Conservation (phyloP, 2,888 invertebrate genomes). For the Cataglyphis livida region DNA sequence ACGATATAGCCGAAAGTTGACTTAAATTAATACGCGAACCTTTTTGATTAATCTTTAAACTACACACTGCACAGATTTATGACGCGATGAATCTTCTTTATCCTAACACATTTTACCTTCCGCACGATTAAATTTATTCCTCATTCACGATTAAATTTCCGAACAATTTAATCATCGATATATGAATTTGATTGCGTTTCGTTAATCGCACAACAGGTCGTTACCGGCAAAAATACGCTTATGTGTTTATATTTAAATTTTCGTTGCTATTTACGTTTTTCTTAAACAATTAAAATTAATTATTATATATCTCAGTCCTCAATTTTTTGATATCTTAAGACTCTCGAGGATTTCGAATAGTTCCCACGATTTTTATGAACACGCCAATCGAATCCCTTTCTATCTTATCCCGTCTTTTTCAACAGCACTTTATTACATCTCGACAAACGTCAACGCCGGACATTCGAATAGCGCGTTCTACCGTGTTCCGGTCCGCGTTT, state of each 20-base stretch:
- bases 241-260: background rate
- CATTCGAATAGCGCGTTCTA: slow-evolving; percentile 20
- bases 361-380: background rate
- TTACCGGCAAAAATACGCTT: background rate
- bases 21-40: slow-evolving; percentile 33
- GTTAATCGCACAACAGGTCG: background rate
- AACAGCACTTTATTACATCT: background rate
- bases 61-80: slow-evolving; percentile 28
- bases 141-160: slow-evolving; percentile 8
- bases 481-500: slow-evolving; percentile 26
- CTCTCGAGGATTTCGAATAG: background rate
- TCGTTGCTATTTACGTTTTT: background rate
- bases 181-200: background rate
- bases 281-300: background rate
- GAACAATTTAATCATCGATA: background rate
- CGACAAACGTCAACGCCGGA: background rate
- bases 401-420: background rate
- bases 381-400: background rate
- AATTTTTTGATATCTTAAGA: background rate
- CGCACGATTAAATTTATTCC: slow-evolving; percentile 5
- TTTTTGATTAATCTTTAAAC: slow-evolving; percentile 36
- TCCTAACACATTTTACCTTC: slow-evolving; percentile 14
- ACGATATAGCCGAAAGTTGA: slow-evolving; percentile 11
- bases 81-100: slow-evolving; percentile 38
- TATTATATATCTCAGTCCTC: background rate